These are phyloP conservation scores for Zoanthus sociatus DNA, from an alignment of 92 coral and sea anemone genomes.

Conservation along the genomic window DNA sequence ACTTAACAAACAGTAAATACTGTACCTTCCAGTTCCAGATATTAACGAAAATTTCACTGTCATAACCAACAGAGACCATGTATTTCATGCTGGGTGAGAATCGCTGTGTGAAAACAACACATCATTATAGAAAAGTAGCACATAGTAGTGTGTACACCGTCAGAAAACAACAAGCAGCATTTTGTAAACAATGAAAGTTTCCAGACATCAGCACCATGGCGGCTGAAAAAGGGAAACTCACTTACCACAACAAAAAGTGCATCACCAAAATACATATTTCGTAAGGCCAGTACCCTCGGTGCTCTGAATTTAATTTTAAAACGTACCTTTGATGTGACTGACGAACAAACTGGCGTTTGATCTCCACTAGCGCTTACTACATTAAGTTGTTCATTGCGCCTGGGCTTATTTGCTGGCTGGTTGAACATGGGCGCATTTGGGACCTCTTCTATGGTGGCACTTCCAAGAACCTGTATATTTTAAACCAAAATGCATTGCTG, in stretches of 20 bases:
- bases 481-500: conserved; percentile 17
- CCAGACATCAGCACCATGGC: not conserved
- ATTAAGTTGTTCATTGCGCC: conserved; percentile 14
- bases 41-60: conserved; percentile 95
- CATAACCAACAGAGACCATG: conserved; percentile 97
- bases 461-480: conserved; percentile 23
- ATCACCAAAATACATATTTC: conserved; percentile 20
- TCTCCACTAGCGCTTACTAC: not conserved
- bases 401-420: conserved; percentile 31
- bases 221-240: conserved; percentile 23
- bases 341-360: conserved; percentile 18
- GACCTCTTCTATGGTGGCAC: conserved; percentile 24
- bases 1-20: too few relatives aligned
- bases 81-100: conserved; percentile 95
- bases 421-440: conserved; percentile 36
- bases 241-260: conserved; percentile 9
- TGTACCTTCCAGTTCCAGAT: conserved; percentile 98
- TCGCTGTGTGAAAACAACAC: conserved; percentile 58
- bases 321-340: conserved; percentile 32
- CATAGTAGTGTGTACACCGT: too few relatives aligned
- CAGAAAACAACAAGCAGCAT: not conserved
- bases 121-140: not conserved
- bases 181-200: not conserved
- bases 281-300: conserved; percentile 9
- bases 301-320: conserved; percentile 13